Evolutionary conservation across 2,888 invertebrate species (phyloP), one percentile per base, ranked within the genome.

Genomic region (Nowickia ferox): DNA sequence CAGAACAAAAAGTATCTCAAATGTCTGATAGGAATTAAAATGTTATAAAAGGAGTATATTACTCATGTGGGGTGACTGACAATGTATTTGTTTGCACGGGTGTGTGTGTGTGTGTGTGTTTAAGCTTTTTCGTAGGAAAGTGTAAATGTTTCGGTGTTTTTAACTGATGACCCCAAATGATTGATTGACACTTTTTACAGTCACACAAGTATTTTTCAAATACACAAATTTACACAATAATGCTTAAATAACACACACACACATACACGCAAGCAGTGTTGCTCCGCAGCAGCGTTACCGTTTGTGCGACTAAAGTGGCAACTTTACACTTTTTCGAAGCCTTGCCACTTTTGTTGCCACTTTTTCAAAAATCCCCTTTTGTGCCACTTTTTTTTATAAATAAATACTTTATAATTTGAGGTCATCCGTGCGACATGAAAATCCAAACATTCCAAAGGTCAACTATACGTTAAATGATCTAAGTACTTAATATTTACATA

Each of bases 131-230:
- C 57, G 10, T 42, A 15, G 46, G 40, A 13, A n/a, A 30, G 42
- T 68, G 42, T 55, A 48, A 66, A 51, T 80, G 53, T 76, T 53
- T 76, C 22, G 40, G 61, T 69, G 8, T 69, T 79, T 79, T 85
- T 74, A 83, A 83, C 83, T 79, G 86, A 83, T 86, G 86, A 86
- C 86, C 86, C 83, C 83, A 79, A 86, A 83, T 87, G 86, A 87
- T 86, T 87, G 87, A 87, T 87, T 87, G 87, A 85, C 87, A 85
- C 57, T 68, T 79, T 68, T 83, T 82, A 85, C 48, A 87, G 85
- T 82, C 85, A 82, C 53, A 84, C 83, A 83, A 83, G 77, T 40
- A 72, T 83, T 77, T 69, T 65, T 71, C 76, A 68, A 61, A 51
- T 38, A 72, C 22, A 74, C 63, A 74, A 55, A 78, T 17, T 44